Base-by-base conservation (phyloP, 2,113 vertebrate genomes). In the Tympanuchus pallidicinctus region DNA sequence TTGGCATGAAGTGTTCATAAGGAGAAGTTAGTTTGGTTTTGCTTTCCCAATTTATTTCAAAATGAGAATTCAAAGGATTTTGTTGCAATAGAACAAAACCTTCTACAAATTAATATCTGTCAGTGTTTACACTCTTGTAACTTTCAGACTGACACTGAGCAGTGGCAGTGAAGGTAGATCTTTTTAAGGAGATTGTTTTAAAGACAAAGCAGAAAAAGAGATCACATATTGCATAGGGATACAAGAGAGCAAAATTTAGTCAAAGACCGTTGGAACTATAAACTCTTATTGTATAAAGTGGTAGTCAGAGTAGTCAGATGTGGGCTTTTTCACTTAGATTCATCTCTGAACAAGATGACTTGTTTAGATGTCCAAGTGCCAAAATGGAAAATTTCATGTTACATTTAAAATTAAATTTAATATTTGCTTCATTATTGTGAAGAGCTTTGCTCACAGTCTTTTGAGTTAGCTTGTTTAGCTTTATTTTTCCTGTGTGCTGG, bases 21-120 rank as follows among this genome's bases (percentile, higher is more conserved):
- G 27, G 22, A 94, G 83, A 52, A 81, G 95, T 71, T 93, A 92
- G 36, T 81, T 48, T 81, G 34, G 34, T 82, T 94, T 76, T 91
- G 85, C 90, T 94, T 96, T 95, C 86, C 61, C 67, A 81, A 47
- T 96, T 96, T 57, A 77, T 96, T 95, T 96, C 89, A 92, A 78
- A 96, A 89, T 73, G 52, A 43, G 82, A 92, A 93, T 92, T 95
- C 84, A 92, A 96, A 83, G 82, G 67, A 64, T 38, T 77, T 76
- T n/a, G 14, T 85, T 21, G 11, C 84, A 70, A 64, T 77, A 40
- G 81, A 92, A 54, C 32, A 76, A 83, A 90, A 81, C 20, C 30
- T 76, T 83, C 72, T 73, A 32, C 48, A 42, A 56, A 88, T 65
- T 54, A 88, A n/a, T 63, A 70, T 34, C 61, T 75, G 36, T 52